Percentiles rank a stretch among this genome's conserved stretches.
phyloP scores from a whole-genome alignment of 2,888 invertebrate species.

The Eupithecia dodoneata region DNA sequence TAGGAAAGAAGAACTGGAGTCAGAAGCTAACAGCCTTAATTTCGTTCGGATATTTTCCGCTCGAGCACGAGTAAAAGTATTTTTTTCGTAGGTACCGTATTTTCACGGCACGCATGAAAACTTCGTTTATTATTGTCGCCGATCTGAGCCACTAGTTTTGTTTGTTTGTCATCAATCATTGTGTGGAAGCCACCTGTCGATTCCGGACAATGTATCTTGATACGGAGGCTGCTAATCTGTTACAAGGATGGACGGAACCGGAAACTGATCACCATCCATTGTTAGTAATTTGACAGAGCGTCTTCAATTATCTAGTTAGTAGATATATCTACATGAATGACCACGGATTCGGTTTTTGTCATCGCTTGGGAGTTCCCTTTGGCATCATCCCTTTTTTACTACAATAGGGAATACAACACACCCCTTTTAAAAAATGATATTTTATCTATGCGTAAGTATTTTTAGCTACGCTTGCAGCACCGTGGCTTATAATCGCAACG shows the following conservation, averaged over 20 bases:
- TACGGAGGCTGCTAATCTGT: conserved; percentile 60
- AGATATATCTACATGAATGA: neutral
- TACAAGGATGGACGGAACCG: conserved; percentile 38
- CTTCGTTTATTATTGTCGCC: neutral
- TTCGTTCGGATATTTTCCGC: neutral
- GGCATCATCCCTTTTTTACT: neutral
- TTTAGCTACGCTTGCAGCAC: neutral
- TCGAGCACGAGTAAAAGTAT: neutral
- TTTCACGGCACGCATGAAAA: neutral
- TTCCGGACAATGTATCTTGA: conserved; percentile 74
- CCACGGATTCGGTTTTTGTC: neutral
- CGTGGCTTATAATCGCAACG: neutral
- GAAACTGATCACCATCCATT: conserved; percentile 25
- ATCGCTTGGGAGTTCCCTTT: neutral
- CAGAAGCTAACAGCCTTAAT: neutral
- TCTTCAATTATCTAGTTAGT: conserved; percentile 7
- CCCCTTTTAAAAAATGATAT: neutral
- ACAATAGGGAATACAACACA: neutral
- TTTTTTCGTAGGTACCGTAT: neutral
- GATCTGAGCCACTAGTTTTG: conserved; percentile 2
- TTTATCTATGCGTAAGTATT: neutral
- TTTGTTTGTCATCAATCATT: conserved; percentile 66
- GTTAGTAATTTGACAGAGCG: conserved; percentile 25
- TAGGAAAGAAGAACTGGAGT: neutral
- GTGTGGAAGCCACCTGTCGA: conserved; percentile 73